Evolutionary conservation across 2,797 vertebrate genomes (phyloP).

Genomic region (Pseudochirops corinnae): DNA sequence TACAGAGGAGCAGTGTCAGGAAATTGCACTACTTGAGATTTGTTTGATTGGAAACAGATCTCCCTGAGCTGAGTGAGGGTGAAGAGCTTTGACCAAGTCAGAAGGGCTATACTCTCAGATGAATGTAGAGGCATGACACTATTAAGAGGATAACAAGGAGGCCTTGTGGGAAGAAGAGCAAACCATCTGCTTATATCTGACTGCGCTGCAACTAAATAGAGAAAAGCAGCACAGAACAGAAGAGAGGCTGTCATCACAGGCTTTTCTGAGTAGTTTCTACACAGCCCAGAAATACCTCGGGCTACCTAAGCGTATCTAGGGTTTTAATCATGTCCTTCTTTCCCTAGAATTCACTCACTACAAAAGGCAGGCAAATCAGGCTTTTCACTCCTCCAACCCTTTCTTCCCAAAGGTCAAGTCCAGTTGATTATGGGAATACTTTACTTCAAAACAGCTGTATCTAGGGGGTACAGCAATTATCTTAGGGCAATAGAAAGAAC

Average conservation of each 20-base stretch:
- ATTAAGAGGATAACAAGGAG: not conserved
- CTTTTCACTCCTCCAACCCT: not conserved
- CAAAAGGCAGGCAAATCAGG: not conserved
- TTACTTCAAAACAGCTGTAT: not conserved
- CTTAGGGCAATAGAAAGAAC: not conserved
- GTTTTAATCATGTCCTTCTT: not conserved
- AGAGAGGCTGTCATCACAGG: not conserved
- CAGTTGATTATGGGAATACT: not conserved
- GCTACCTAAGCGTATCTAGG: not conserved
- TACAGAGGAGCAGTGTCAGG: not conserved
- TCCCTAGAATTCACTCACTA: not conserved
- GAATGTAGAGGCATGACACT: not conserved
- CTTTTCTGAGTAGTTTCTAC: not conserved
- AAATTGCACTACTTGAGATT: not conserved
- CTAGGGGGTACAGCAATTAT: not conserved
- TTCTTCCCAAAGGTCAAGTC: not conserved
- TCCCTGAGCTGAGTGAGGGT: not conserved
- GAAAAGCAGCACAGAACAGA: not conserved
- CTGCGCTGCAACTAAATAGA: not conserved
- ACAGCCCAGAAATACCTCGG: not conserved
- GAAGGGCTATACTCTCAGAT: not conserved
- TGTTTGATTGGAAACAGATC: not conserved
- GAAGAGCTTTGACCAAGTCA: not conserved
- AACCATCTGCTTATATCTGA: not conserved
- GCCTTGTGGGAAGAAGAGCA: not conserved